phyloP scores from a whole-genome alignment of 1,140 invertebrate species.

The Lepidostoma basale region DNA sequence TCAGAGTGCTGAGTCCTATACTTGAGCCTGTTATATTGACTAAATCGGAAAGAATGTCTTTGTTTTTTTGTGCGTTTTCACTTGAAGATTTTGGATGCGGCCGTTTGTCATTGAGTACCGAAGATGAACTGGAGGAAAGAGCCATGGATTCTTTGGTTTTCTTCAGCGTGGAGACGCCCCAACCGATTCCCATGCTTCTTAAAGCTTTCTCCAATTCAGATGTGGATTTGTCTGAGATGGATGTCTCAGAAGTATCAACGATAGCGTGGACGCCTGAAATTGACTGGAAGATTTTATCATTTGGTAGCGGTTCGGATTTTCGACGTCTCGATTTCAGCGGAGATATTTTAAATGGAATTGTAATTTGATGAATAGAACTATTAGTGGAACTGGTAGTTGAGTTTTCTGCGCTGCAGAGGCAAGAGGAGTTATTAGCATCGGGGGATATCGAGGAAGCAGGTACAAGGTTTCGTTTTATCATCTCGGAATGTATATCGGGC shows the following conservation, averaged over 20 bases:
- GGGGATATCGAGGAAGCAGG: constrained; percentile 56
- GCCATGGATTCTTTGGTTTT: constrained; percentile 70
- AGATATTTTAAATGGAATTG: constrained; percentile 33
- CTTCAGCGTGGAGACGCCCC: constrained; percentile 69
- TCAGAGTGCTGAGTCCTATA: constrained; percentile 42
- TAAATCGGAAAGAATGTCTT: constrained; percentile 10
- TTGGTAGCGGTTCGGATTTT: constrained; percentile 15
- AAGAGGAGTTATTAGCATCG: constrained; percentile 46
- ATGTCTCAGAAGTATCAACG: constrained; percentile 6
- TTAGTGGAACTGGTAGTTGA: constrained; percentile 13
- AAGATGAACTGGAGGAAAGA: constrained; percentile 66
- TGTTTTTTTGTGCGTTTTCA: constrained; percentile 38
- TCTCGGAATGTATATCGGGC: constrained; percentile 57
- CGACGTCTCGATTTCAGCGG: constrained; percentile 53
- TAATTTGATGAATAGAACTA: constrained; percentile 44
- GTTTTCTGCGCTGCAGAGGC: constrained; percentile 23
- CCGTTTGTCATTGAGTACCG: constrained; percentile 50
- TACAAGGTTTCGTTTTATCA: constrained; percentile 57
- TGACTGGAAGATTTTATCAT: constrained; percentile 10
- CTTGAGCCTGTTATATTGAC: constrained; percentile 46
- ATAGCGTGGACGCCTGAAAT: constrained; percentile 21
- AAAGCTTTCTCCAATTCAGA: constrained; percentile 65
- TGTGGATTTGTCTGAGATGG: constrained; percentile 54
- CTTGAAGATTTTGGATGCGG: constrained; percentile 47
- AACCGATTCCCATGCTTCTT: constrained; percentile 66